A percentile compares a stretch with the other conserved stretches of the same genome.
Evolutionary conservation across 2,888 invertebrate species (phyloP).

Genomic region (Doris montereyensis): DNA sequence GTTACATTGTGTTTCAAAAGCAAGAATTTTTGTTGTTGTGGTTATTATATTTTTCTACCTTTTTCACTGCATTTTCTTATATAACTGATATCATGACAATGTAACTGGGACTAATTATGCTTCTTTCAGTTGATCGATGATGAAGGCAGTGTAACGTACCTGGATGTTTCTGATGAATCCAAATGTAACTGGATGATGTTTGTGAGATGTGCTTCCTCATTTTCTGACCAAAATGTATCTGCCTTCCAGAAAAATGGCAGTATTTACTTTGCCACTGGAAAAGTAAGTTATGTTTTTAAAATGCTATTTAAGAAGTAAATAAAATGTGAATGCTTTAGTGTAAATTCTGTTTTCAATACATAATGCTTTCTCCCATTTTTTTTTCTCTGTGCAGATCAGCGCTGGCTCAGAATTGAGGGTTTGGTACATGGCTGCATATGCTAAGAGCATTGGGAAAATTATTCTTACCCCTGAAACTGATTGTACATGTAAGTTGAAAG

Average conservation of each 20-base stretch:
- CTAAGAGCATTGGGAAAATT: constrained; percentile 36
- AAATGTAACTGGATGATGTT: constrained; percentile 86
- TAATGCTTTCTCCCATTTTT: not conserved
- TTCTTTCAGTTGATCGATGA: constrained; percentile 14
- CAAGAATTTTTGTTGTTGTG: no score
- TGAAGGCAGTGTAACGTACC: not conserved
- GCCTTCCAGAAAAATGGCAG: constrained; percentile 76
- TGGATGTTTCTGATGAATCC: constrained; percentile 68
- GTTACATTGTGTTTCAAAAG: no score
- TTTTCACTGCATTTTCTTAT: no score
- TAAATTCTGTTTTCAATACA: no score
- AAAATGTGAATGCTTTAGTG: not conserved
- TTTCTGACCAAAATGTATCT: constrained; percentile 80
- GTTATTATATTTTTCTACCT: no score
- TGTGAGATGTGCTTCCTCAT: constrained; percentile 79
- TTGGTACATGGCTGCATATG: constrained; percentile 58
- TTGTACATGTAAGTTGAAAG: no score
- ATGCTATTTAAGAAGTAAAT: not conserved
- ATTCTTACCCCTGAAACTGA: constrained; percentile 20
- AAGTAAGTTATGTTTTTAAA: no score
- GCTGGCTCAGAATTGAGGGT: constrained; percentile 62
- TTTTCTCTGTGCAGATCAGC: constrained; percentile 47
- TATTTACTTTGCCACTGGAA: constrained; percentile 65
- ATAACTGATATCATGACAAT: no score
- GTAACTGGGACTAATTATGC: no score